phyloP scores from a whole-genome alignment of 2,888 invertebrate species.

The Athrips mouffetella region DNA sequence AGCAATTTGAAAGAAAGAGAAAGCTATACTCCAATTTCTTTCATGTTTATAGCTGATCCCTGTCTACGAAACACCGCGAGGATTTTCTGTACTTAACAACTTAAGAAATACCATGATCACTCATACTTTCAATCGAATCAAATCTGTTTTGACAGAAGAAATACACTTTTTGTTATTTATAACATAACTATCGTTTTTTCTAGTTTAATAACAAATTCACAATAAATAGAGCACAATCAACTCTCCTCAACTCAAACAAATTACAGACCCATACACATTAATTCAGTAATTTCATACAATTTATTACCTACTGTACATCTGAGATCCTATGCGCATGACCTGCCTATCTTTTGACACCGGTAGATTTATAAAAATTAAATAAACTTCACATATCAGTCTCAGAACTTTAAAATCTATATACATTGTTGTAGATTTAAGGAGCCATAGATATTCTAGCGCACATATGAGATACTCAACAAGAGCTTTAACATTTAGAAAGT shows the following conservation, averaged over 20 bases:
- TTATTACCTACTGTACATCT: slow-evolving; percentile 38
- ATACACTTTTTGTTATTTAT: neutral
- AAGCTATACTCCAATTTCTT: too few species aligned
- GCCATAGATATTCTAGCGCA: neutral
- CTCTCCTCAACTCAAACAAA: neutral
- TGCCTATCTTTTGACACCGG: slow-evolving; percentile 71
- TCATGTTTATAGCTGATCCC: too few species aligned
- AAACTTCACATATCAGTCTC: slow-evolving; percentile 76
- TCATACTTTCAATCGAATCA: too few species aligned
- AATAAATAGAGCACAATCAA: slow-evolving; percentile 7
- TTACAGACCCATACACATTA: neutral
- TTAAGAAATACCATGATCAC: too few species aligned
- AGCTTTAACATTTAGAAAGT: too few species aligned
- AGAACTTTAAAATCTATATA: slow-evolving; percentile 73
- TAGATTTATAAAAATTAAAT: slow-evolving; percentile 73
- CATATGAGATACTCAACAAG: too few species aligned
- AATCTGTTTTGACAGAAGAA: too few species aligned
- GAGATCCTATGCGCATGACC: slow-evolving; percentile 59
- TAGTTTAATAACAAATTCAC: neutral
- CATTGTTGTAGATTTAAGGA: slow-evolving; percentile 49
- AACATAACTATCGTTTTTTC: neutral
- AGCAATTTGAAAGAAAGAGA: too few species aligned
- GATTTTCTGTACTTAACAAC: too few species aligned
- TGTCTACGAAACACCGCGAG: too few species aligned
- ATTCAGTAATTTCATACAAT: neutral